phyloP scores from a whole-genome alignment of 1,140 invertebrate species.

The Ectropis grisescens region DNA sequence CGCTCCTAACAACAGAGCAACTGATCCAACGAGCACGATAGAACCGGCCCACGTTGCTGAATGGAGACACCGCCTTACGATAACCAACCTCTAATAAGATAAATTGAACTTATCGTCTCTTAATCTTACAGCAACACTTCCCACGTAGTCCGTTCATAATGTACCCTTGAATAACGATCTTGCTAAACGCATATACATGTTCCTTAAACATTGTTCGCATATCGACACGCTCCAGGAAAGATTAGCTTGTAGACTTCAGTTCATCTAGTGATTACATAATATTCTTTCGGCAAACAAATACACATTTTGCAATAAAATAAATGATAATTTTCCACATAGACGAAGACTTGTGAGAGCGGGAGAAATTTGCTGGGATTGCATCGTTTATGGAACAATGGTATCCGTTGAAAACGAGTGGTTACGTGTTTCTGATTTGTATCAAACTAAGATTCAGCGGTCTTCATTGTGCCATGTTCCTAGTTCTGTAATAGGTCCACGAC shows the following conservation, averaged over 20 bases:
- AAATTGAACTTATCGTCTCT: constrained; percentile 39
- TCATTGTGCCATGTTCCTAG: constrained; percentile 17
- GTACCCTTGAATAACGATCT: constrained; percentile 20
- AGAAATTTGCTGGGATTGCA: constrained; percentile 21
- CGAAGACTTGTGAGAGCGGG: constrained; percentile 13
- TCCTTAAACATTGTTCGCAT: too few relatives aligned
- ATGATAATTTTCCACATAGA: constrained; percentile 8
- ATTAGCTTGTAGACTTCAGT: too few relatives aligned
- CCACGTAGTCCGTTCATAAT: constrained; percentile 20
- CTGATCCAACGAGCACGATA: constrained; percentile 19
- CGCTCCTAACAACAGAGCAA: constrained; percentile 6
- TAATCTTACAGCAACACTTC: constrained; percentile 23
- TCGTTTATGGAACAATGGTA: constrained; percentile 28
- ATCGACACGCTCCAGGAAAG: too few relatives aligned
- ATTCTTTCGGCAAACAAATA: too few relatives aligned
- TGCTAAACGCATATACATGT: constrained; percentile 16
- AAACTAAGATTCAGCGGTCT: constrained; percentile 18
- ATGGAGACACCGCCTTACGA: constrained; percentile 14
- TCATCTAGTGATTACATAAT: too few relatives aligned
- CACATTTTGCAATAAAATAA: too few relatives aligned
- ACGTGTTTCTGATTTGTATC: constrained; percentile 37
- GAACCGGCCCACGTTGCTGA: constrained; percentile 16
- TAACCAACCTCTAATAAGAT: constrained; percentile 37
- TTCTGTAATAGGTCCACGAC: too few relatives aligned
- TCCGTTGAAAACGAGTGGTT: constrained; percentile 27